phyloP scores from a whole-genome alignment of 2,797 vertebrate species.

The Silurus aristotelis region DNA sequence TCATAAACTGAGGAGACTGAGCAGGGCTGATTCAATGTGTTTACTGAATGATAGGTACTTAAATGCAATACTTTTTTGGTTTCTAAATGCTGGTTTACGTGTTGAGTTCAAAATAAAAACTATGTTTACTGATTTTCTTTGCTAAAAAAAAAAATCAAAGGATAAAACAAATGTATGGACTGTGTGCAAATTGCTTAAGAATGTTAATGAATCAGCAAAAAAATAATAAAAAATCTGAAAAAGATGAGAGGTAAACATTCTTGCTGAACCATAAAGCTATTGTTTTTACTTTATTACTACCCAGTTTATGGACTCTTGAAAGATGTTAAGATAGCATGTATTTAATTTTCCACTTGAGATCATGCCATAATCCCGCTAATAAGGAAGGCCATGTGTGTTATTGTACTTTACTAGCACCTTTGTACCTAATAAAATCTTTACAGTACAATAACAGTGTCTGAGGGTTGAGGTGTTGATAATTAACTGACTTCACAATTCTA shows the following conservation, averaged over 20 bases:
- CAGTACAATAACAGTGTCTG: neutral
- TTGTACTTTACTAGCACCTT: conserved; percentile 3
- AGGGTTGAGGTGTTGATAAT: neutral
- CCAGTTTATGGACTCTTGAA: neutral
- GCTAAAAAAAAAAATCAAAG: too few relatives aligned
- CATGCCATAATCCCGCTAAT: neutral
- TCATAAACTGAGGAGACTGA: too few relatives aligned
- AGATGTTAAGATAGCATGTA: neutral
- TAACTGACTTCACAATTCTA: conserved; percentile 20
- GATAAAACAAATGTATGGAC: too few relatives aligned
- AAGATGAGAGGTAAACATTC: too few relatives aligned
- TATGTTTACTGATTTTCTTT: too few relatives aligned
- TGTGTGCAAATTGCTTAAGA: neutral
- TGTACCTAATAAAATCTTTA: conserved; percentile 7
- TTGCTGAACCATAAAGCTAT: neutral
- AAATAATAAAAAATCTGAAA: neutral
- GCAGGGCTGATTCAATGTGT: too few relatives aligned
- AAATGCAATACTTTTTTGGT: too few relatives aligned
- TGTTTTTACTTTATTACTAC: neutral
- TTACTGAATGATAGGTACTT: too few relatives aligned
- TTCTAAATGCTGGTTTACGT: too few relatives aligned
- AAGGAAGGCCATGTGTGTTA: neutral
- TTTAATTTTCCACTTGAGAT: neutral
- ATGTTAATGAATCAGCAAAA: neutral
- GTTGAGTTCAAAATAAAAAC: too few relatives aligned